These are phyloP conservation scores for Ctenopoma kingsleyae DNA, from an alignment of 2,797 vertebrate species.

Conservation along the genomic window DNA sequence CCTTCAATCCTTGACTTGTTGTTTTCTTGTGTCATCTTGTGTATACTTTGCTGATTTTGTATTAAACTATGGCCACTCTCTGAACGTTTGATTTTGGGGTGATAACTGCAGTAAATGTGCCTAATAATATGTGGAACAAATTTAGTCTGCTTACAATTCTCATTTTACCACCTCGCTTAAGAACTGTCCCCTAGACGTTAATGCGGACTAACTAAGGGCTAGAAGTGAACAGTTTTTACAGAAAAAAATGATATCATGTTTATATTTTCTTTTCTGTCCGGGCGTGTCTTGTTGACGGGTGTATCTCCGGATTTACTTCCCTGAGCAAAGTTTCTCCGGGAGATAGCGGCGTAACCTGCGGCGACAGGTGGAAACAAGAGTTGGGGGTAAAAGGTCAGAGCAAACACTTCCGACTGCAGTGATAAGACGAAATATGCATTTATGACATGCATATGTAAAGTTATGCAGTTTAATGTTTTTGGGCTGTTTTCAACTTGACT, in stretches of 20 bases:
- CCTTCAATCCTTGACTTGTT: too few species aligned
- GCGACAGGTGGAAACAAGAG: slow-evolving; percentile 81
- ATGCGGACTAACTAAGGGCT: not conserved
- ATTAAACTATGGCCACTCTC: too few species aligned
- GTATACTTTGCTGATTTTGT: too few species aligned
- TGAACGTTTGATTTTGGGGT: too few species aligned
- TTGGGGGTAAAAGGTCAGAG: slow-evolving; percentile 75
- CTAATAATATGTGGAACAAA: not conserved
- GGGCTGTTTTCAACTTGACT: not conserved
- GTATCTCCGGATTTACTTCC: slow-evolving; percentile 61
- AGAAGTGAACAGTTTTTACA: not conserved
- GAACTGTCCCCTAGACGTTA: too few species aligned
- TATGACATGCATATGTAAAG: not conserved
- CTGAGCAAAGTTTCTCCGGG: slow-evolving; percentile 51
- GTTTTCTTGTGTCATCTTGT: not conserved
- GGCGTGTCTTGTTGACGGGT: slow-evolving; percentile 63
- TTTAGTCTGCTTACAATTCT: not conserved
- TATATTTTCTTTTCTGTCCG: slow-evolving; percentile 12
- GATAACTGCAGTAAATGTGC: not conserved
- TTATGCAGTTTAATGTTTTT: slow-evolving; percentile 4
- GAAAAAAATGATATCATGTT: not conserved
- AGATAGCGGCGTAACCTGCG: slow-evolving; percentile 60
- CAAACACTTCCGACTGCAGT: slow-evolving; percentile 65
- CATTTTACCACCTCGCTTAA: not conserved
- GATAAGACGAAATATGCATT: slow-evolving; percentile 44